Evolutionary conservation across 2,797 vertebrate species (phyloP).

Genomic region (Lithobates sylvaticus): DNA sequence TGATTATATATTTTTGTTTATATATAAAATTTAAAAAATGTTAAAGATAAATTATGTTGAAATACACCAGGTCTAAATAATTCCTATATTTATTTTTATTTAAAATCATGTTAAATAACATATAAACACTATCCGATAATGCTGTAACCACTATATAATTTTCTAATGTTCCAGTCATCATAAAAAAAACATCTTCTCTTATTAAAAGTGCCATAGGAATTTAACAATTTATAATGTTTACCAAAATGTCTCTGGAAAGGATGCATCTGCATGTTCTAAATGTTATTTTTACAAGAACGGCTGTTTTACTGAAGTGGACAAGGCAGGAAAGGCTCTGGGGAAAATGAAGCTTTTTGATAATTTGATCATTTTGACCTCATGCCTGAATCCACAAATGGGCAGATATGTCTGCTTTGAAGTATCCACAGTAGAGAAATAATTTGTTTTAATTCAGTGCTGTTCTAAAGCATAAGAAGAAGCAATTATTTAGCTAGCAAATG

Average conservation of each 20-base stretch:
- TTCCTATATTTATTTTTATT: constrained; percentile 14
- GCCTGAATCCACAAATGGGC: constrained; percentile 49
- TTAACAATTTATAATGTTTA: constrained; percentile 60
- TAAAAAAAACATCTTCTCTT: constrained; percentile 59
- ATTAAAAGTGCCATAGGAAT: constrained; percentile 61
- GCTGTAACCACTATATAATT: constrained; percentile 61
- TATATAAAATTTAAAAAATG: neutral
- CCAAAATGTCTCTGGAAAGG: constrained; percentile 47
- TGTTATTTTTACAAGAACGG: constrained; percentile 37
- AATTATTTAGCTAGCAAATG: neutral
- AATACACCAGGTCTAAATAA: neutral
- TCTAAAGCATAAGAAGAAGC: constrained; percentile 5
- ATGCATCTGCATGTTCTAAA: constrained; percentile 33
- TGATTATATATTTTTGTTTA: neutral
- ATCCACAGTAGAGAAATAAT: constrained; percentile 47
- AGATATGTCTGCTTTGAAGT: constrained; percentile 42
- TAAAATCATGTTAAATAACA: constrained; percentile 19
- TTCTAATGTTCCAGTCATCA: constrained; percentile 66
- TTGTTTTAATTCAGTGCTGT: constrained; percentile 57
- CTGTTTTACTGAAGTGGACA: constrained; percentile 15
- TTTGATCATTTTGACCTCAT: constrained; percentile 57
- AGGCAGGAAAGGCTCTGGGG: constrained; percentile 51
- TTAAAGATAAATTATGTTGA: neutral
- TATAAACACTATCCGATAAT: constrained; percentile 53
- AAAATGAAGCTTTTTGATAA: constrained; percentile 56